Percentiles rank a stretch among this genome's conserved stretches.
phyloP scores from a whole-genome alignment of 2,113 vertebrate species.

The Zosterops japonicus region DNA sequence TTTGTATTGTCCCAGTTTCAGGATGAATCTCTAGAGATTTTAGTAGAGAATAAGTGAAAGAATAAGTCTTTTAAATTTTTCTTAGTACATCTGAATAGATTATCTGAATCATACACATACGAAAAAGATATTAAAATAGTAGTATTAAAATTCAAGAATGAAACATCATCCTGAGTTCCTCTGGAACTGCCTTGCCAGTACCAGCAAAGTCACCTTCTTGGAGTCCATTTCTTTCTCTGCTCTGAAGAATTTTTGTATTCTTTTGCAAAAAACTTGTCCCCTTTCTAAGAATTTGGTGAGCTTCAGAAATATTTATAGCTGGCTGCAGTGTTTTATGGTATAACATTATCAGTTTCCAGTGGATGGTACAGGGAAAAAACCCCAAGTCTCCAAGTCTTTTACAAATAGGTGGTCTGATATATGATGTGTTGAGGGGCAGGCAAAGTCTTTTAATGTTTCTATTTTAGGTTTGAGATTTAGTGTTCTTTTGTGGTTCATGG shows the following conservation, averaged over 20 bases:
- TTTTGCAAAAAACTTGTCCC: not conserved
- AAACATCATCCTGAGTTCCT: not conserved
- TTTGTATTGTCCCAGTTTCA: not conserved
- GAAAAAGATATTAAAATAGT: not conserved
- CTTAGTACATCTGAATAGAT: not conserved
- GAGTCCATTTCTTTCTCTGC: not conserved
- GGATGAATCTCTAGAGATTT: not conserved
- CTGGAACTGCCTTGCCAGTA: not conserved
- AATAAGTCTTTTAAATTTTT: not conserved
- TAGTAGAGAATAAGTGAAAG: not conserved
- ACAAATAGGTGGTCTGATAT: not conserved
- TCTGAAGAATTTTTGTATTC: not conserved
- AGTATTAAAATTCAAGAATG: not conserved
- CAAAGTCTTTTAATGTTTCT: not conserved
- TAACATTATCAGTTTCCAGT: not conserved
- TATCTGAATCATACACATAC: not conserved
- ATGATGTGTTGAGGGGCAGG: rapidly evolving
- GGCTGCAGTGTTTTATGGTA: not conserved
- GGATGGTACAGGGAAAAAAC: not conserved
- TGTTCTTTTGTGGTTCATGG: not conserved
- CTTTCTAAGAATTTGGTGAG: not conserved
- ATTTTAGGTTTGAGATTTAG: rapidly evolving
- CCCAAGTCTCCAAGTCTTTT: not conserved
- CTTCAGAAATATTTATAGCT: not conserved
- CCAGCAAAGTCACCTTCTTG: not conserved